Evolutionary conservation across 35 echinoderm and acorn worm species (phyloP).

Genomic region (Apostichopus parvimensis): DNA sequence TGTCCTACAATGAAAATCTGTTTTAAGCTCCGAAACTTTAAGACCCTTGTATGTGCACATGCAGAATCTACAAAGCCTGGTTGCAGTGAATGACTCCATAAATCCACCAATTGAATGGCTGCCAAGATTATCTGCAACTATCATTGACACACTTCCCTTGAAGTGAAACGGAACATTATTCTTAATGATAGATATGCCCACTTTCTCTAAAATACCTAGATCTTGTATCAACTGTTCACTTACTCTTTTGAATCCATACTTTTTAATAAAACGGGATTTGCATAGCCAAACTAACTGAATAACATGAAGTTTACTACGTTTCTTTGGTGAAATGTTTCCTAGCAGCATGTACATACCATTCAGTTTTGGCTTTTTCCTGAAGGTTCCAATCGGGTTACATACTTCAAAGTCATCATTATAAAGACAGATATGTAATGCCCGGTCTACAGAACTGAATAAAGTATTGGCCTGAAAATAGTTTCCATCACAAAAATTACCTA

Average conservation of each 20-base stretch:
- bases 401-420: too few species aligned
- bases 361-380: constrained; percentile 24
- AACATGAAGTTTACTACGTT: neutral
- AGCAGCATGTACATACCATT: constrained; percentile 43
- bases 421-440: too few species aligned
- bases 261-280: neutral
- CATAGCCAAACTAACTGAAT: constrained; percentile 49
- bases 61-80: constrained; percentile 46
- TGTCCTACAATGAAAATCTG: too few species aligned
- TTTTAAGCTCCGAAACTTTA: too few species aligned
- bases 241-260: too few species aligned
- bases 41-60: constrained; percentile 48
- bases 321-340: constrained; percentile 11
- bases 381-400: constrained; percentile 36
- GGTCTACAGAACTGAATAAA: too few species aligned
- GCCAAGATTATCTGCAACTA: neutral
- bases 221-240: too few species aligned
- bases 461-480: too few species aligned
- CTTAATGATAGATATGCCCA: neutral
- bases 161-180: neutral
- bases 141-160: neutral
- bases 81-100: neutral
- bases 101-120: constrained; percentile 9
- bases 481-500: too few species aligned
- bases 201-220: neutral